Conservation (phyloP, 37 sponge, comb jelly and placozoan genomes). For the Agelas oroides region DNA sequence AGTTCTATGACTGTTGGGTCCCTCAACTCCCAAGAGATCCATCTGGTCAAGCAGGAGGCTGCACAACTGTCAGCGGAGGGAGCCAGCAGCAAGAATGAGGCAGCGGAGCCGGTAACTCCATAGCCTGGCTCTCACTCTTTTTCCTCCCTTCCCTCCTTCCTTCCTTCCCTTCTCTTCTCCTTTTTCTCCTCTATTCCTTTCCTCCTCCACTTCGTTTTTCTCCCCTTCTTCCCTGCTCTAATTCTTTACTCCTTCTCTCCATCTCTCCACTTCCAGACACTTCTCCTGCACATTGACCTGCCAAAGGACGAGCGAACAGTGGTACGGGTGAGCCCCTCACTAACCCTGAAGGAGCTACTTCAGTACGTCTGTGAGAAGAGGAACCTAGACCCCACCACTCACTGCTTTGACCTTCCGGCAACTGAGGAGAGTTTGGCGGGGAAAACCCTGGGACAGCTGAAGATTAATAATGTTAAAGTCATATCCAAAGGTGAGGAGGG, state of each 20-base stretch:
- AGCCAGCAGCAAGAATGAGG: too few species aligned
- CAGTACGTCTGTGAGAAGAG: slow-evolving; percentile 69
- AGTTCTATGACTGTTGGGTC: slow-evolving; percentile 20
- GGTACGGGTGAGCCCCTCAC: slow-evolving; percentile 22
- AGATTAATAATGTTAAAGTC: slow-evolving; percentile 31
- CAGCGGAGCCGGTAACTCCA: too few species aligned
- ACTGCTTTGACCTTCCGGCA: slow-evolving; percentile 43
- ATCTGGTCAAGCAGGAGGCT: slow-evolving; percentile 4
- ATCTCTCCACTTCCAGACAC: not conserved
- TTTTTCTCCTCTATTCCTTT: too few species aligned
- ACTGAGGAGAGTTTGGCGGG: slow-evolving; percentile 30
- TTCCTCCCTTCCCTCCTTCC: too few species aligned
- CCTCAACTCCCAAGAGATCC: slow-evolving; percentile 27
- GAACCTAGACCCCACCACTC: slow-evolving; percentile 2
- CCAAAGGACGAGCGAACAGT: slow-evolving; percentile 34
- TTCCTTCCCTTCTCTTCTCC: too few species aligned
- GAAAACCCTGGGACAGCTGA: slow-evolving; percentile 39
- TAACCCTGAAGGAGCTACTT: slow-evolving; percentile 27
- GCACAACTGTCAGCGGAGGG: too few species aligned
- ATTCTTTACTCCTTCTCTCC: too few species aligned
- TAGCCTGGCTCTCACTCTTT: too few species aligned
- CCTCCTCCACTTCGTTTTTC: too few species aligned
- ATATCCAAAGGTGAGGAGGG: slow-evolving; percentile 11
- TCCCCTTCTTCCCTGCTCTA: too few species aligned
- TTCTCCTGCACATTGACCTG: slow-evolving; percentile 48